Percentiles rank a stretch among this genome's conserved stretches.
Conservation (phyloP, 92 coral and sea anemone species). For the Anthopleura xanthogrammica region DNA sequence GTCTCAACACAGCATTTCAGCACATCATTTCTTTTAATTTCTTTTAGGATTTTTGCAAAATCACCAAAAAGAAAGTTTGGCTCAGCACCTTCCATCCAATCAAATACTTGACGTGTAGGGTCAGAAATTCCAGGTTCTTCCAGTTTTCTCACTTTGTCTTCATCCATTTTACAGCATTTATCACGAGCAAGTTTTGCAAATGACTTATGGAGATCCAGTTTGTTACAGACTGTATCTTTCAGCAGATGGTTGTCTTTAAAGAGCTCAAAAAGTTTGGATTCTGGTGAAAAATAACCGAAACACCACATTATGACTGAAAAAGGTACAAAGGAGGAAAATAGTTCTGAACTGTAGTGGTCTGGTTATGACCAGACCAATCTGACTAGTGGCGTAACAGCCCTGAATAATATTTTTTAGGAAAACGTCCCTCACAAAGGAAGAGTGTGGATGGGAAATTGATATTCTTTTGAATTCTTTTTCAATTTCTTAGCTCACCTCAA, state of each 20-base stretch:
- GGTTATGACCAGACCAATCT: too few relatives aligned
- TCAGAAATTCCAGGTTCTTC: neutral
- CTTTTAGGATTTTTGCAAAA: neutral
- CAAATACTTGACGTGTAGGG: constrained; percentile 4
- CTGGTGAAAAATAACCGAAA: too few relatives aligned
- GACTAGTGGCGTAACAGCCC: too few relatives aligned
- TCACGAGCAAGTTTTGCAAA: constrained; percentile 15
- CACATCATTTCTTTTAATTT: constrained; percentile 10
- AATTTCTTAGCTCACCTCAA: too few relatives aligned
- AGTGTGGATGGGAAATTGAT: too few relatives aligned
- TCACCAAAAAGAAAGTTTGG: constrained; percentile 1
- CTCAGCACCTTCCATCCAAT: neutral
- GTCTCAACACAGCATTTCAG: neutral
- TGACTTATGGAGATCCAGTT: neutral
- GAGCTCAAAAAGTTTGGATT: neutral
- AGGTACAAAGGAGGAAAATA: too few relatives aligned
- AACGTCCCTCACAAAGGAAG: too few relatives aligned
- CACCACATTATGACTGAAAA: too few relatives aligned
- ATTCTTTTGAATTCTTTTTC: too few relatives aligned
- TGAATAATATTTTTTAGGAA: too few relatives aligned
- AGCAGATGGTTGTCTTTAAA: neutral
- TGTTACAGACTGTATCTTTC: neutral
- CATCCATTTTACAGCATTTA: constrained; percentile 13
- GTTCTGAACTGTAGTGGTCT: too few relatives aligned
- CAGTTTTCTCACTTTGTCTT: neutral